These are phyloP conservation scores for Bergia puertoricense DNA, from an alignment of 92 coral and sea anemone genomes.

Conservation along the genomic window DNA sequence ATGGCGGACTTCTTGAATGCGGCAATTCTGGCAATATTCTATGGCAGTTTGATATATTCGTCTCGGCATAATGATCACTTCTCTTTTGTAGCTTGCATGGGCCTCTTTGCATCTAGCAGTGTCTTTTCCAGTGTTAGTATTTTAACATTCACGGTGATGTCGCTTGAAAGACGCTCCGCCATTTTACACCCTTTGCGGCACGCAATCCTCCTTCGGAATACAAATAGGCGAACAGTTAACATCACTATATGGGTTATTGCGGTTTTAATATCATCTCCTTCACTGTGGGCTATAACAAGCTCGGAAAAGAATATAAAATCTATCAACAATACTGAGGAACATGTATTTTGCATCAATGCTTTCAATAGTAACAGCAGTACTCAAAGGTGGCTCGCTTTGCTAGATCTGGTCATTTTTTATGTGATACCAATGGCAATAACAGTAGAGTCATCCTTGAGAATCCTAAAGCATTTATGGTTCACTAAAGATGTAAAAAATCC, in stretches of 20 bases:
- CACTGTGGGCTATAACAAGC: background rate
- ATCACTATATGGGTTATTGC: background rate
- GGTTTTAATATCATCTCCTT: background rate
- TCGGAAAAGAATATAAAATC: background rate
- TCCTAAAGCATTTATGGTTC: background rate
- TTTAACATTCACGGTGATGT: background rate
- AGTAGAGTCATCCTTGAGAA: background rate
- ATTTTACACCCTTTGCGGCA: constrained; percentile 1
- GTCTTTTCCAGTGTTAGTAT: background rate
- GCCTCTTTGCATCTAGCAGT: background rate
- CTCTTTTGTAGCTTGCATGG: background rate
- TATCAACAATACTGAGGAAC: background rate
- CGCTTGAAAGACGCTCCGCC: constrained; percentile 12
- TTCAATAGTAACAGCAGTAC: background rate
- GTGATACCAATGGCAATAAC: background rate
- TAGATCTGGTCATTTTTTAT: background rate
- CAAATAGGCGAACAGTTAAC: background rate
- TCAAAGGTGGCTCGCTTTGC: background rate
- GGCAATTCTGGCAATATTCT: background rate
- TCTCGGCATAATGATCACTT: background rate
- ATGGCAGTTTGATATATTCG: background rate
- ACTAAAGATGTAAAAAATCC: background rate
- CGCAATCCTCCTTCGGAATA: background rate
- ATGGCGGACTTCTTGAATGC: background rate
- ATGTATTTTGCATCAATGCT: background rate